Percentiles rank a stretch among this genome's conserved stretches.
Evolutionary conservation across 1,140 invertebrate genomes (phyloP).

Genomic region (Pogonomyrmex barbatus): DNA sequence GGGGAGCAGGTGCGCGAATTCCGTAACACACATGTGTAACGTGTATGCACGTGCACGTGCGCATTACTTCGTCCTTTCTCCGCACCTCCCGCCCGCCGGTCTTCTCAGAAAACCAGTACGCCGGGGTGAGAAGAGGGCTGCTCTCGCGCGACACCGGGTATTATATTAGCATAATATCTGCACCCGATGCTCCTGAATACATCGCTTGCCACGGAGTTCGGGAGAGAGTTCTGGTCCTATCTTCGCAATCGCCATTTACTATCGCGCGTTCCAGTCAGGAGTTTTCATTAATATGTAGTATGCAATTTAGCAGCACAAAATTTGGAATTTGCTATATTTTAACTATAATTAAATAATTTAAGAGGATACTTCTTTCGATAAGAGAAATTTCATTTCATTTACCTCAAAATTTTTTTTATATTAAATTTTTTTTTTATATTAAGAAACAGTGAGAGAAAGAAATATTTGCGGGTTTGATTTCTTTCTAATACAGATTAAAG

Average conservation of each 20-base stretch:
- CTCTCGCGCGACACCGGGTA: slow-evolving; percentile 47
- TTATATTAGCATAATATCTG: slow-evolving; percentile 74
- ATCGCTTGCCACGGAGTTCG: slow-evolving; percentile 48
- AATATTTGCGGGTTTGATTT: neutral
- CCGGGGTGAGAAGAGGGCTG: slow-evolving; percentile 51
- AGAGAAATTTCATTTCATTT: neutral
- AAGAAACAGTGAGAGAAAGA: neutral
- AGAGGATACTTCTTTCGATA: neutral
- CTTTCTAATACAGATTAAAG: neutral
- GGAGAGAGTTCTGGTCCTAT: slow-evolving; percentile 52
- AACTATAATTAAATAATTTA: neutral
- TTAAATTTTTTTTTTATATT: neutral
- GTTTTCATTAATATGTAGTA: slow-evolving; percentile 27
- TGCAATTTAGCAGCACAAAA: neutral
- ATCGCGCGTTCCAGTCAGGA: neutral
- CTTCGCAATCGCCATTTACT: slow-evolving; percentile 54
- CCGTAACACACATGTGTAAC: slow-evolving; percentile 44
- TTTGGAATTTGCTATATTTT: neutral
- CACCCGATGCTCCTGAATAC: slow-evolving; percentile 71
- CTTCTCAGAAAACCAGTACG: slow-evolving; percentile 40
- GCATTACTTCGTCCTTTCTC: neutral
- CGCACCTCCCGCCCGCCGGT: neutral
- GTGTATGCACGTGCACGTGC: slow-evolving; percentile 53
- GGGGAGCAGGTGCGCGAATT: slow-evolving; percentile 73
- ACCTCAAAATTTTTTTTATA: neutral